Conservation (phyloP, 2,888 invertebrate genomes). For the Lycophotia porphyrea region DNA sequence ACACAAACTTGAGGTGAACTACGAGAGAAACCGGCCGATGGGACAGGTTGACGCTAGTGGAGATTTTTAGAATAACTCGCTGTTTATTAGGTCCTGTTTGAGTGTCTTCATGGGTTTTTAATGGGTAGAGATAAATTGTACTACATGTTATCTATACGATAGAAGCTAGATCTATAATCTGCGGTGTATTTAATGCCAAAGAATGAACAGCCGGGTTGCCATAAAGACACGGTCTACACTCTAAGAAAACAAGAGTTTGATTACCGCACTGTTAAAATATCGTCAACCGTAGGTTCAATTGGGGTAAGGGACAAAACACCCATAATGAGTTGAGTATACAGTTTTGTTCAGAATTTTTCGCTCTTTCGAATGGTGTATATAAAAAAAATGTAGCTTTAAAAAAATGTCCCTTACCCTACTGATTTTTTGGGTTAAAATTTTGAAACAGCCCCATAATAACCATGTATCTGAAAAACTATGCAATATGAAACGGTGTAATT, state of each 20-base stretch:
- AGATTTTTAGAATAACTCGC: slow-evolving; percentile 46
- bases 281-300: too few species aligned
- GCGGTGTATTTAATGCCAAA: too few species aligned
- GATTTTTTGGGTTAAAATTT: too few species aligned
- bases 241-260: not conserved
- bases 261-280: not conserved
- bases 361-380: too few species aligned
- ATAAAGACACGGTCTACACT: not conserved
- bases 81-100: slow-evolving; percentile 12
- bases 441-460: too few species aligned
- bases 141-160: not conserved
- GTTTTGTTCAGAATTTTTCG: too few species aligned
- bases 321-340: too few species aligned
- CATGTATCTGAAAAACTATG: too few species aligned
- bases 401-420: too few species aligned
- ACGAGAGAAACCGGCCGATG: slow-evolving; percentile 30
- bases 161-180: not conserved
- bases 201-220: not conserved
- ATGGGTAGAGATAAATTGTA: slow-evolving; percentile 9
- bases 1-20: slow-evolving; percentile 40
- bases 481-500: too few species aligned
- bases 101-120: slow-evolving; percentile 17
- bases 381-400: too few species aligned
- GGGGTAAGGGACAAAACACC: too few species aligned
- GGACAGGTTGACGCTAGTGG: slow-evolving; percentile 35